Conservation (phyloP, 2,888 invertebrate genomes). For the Boloria euphrosyne region DNA sequence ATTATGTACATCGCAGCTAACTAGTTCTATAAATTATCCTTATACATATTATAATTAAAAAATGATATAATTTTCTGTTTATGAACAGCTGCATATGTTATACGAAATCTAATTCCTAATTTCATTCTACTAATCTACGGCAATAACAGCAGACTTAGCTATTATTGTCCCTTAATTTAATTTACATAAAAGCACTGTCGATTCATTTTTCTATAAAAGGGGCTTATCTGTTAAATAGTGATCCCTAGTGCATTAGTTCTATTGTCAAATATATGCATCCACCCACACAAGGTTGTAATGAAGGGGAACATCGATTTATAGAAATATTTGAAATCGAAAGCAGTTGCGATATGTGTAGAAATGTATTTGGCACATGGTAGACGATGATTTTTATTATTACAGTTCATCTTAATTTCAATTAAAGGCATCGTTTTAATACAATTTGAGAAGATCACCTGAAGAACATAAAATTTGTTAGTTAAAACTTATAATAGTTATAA, state of each 20-base stretch:
- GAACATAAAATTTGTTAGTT: too few species aligned
- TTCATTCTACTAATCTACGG: slow-evolving; percentile 54
- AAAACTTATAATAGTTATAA: too few species aligned
- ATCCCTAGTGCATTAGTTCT: slow-evolving; percentile 66
- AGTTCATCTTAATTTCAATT: too few species aligned
- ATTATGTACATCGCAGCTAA: too few species aligned
- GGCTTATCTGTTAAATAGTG: slow-evolving; percentile 74
- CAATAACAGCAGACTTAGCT: slow-evolving; percentile 55
- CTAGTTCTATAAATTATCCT: too few species aligned
- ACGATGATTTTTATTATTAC: neutral
- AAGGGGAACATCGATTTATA: slow-evolving; percentile 33
- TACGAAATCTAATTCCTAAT: slow-evolving; percentile 51
- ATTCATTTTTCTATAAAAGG: slow-evolving; percentile 77
- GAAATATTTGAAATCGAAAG: slow-evolving; percentile 27
- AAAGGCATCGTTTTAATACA: too few species aligned
- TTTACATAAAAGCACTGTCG: slow-evolving; percentile 76
- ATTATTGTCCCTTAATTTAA: slow-evolving; percentile 63
- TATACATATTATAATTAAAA: too few species aligned
- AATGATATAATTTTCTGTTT: neutral
- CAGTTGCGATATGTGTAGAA: neutral
- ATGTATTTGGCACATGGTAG: slow-evolving; percentile 2
- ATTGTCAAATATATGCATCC: slow-evolving; percentile 50
- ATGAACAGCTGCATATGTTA: slow-evolving; percentile 57
- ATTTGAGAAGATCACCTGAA: too few species aligned
- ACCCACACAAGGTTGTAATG: slow-evolving; percentile 42